Evolutionary conservation across 1,140 invertebrate species (phyloP).

Genomic region (Lasioglossum baleicum): DNA sequence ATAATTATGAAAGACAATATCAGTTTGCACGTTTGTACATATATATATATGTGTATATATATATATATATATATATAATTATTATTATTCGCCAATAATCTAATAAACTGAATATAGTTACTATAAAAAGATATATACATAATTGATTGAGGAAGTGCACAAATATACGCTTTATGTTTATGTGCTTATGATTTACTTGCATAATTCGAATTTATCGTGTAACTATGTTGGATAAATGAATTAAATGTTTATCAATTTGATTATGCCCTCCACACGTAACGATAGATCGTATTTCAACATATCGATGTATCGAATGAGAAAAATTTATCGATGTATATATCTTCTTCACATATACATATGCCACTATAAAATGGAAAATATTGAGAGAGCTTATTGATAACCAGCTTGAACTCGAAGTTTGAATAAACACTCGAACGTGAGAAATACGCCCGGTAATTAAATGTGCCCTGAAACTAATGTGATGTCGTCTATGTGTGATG

Average conservation of each 20-base stretch:
- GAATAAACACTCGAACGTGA: conserved; percentile 51
- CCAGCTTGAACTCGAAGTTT: conserved; percentile 37
- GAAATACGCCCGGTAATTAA: conserved; percentile 46
- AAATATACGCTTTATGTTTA: too few species aligned
- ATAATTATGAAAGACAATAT: too few species aligned
- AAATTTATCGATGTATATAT: not conserved
- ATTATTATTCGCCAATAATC: too few species aligned
- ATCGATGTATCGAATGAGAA: conserved; percentile 28
- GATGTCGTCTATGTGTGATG: conserved; percentile 76
- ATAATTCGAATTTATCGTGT: not conserved
- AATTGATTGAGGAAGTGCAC: not conserved
- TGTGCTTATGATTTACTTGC: not conserved
- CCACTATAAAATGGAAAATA: conserved; percentile 34
- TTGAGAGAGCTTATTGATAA: not conserved
- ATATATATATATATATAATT: too few species aligned
- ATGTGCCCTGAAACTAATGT: conserved; percentile 66
- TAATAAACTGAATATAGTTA: too few species aligned
- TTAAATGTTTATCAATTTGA: not conserved
- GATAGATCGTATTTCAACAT: conserved; percentile 17
- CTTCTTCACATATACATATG: conserved; percentile 3
- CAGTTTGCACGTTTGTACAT: too few species aligned
- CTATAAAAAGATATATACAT: not conserved
- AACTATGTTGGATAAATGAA: not conserved
- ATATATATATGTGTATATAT: too few species aligned
- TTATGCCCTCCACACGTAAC: not conserved